A percentile compares a stretch with the other conserved stretches of the same genome.
phyloP scores from a whole-genome alignment of 2,888 invertebrate genomes.

The Brachylomia viminalis region DNA sequence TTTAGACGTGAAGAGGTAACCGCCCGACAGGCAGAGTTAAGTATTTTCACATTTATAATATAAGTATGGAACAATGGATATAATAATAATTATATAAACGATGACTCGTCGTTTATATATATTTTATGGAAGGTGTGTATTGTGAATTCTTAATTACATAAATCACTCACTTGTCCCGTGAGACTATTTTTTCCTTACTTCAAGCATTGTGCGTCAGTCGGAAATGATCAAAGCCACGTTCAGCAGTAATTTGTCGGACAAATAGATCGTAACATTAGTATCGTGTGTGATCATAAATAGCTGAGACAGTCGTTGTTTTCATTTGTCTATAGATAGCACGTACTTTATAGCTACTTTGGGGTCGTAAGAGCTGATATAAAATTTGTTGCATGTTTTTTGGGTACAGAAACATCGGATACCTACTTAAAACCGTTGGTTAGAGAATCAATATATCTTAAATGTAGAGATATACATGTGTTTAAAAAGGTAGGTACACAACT shows the following conservation, averaged over 20 bases:
- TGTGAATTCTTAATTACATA: slow-evolving; percentile 5
- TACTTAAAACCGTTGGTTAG: neutral
- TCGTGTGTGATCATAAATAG: slow-evolving; percentile 7
- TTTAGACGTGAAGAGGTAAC: neutral
- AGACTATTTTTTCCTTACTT: neutral
- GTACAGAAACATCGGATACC: neutral
- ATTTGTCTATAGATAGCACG: neutral
- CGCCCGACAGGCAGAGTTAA: neutral
- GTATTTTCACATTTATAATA: neutral
- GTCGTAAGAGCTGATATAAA: slow-evolving; percentile 27
- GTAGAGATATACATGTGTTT: neutral
- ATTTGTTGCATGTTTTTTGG: slow-evolving; percentile 50
- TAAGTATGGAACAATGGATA: neutral
- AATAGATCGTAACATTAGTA: slow-evolving; percentile 14
- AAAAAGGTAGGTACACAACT: slow-evolving; percentile 12
- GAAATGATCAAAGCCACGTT: slow-evolving; percentile 3
- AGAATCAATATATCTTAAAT: slow-evolving; percentile 15
- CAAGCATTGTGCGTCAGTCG: slow-evolving; percentile 10
- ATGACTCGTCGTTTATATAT: neutral
- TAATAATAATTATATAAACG: neutral
- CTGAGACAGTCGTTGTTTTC: neutral
- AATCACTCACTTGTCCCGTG: slow-evolving; percentile 2
- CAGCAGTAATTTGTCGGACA: slow-evolving; percentile 7
- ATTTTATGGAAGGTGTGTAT: neutral
- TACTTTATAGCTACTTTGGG: neutral